phyloP scores from a whole-genome alignment of 1,140 invertebrate genomes.

The Nylanderia fulva region DNA sequence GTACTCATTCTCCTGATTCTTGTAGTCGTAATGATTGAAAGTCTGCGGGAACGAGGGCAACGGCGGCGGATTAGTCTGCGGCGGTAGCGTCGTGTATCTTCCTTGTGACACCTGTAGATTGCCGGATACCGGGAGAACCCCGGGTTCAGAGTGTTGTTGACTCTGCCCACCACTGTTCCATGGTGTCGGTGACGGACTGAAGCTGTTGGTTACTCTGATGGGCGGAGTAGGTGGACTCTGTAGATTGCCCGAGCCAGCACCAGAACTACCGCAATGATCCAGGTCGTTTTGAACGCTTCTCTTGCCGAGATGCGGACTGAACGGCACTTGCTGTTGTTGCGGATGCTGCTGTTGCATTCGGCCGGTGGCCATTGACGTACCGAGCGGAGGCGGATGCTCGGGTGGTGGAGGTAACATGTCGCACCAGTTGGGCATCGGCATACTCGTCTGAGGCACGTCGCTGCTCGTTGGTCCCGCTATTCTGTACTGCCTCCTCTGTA shows the following conservation, averaged over 20 bases:
- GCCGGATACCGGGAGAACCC: conserved; percentile 15
- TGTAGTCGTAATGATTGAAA: conserved; percentile 83
- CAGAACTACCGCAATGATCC: conserved; percentile 69
- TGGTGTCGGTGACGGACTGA: conserved; percentile 79
- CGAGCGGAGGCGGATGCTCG: conserved; percentile 90
- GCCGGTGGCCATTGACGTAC: conserved; percentile 40
- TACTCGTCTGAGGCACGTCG: conserved; percentile 45
- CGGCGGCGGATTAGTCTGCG: conserved; percentile 82
- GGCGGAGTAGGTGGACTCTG: conserved; percentile 83
- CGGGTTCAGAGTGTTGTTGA: conserved; percentile 50
- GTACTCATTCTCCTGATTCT: conserved; percentile 85
- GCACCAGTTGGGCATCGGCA: conserved; percentile 90
- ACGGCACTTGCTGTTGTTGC: conserved; percentile 74
- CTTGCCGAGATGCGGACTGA: conserved; percentile 83
- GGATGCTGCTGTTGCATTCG: conserved; percentile 47
- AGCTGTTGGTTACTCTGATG: conserved; percentile 79
- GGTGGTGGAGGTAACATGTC: conserved; percentile 93
- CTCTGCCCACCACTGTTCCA: conserved; percentile 77
- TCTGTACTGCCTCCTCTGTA: conserved; percentile 80
- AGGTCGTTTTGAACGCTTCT: conserved; percentile 79
- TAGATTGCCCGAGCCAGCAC: conserved; percentile 78
- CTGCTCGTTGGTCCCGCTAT: conserved; percentile 70
- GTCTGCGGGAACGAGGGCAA: conserved; percentile 82
- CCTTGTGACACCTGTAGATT: conserved; percentile 64
- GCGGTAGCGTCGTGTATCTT: conserved; percentile 83